Base-by-base conservation (phyloP, 2,888 invertebrate species). In the Rotaria magnacalcarata region DNA sequence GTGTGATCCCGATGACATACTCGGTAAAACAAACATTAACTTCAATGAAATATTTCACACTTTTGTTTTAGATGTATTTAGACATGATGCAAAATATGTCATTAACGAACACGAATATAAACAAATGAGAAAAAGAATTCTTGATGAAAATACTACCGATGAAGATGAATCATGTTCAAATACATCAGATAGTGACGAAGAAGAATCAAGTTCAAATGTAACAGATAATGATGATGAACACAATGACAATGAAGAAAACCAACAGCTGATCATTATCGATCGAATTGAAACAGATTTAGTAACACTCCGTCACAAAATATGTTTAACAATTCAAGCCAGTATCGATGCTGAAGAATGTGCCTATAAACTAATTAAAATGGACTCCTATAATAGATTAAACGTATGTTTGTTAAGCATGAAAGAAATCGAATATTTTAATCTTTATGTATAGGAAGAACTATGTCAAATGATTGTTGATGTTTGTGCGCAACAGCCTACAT, bases 381-480 rank as follows among this genome's bases (percentile, higher is more conserved):
- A 97, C 88, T 90, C 98, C 34, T 96, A 96, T 91, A 96, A 96
- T 0, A 97, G 96, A 0, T 96, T 97, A 91, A 96, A 97, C 92
- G 94, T 95, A 88, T 34, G 86, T 88, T 60, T 34, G 21, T 58
- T 60, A 27, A 2, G 24, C 7, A 50, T 47, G 47, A 47, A 8
- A n/a, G n/a, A n/a, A 47, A 10, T 47, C 47, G 11, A 47, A 10
- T 10, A 47, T n/a, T 67, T 52, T 52, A 56, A 21, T 88, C 88
- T 47, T 89, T 92, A 92, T 41, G 5, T 75, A 16, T 24, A 75
- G 74, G 80, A 85, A 60, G 99, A 99, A 91, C 92, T 99, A 16
- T 98, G 98, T 89, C 96, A 97, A 92, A 99, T 99, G 99, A 96
- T 99, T 88, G 92, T 96, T 86, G 99, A 99, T 92, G 99, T 98